These are phyloP conservation scores for Nansenia antarctica DNA, from an alignment of 2,113 vertebrate species.

Conservation along the genomic window DNA sequence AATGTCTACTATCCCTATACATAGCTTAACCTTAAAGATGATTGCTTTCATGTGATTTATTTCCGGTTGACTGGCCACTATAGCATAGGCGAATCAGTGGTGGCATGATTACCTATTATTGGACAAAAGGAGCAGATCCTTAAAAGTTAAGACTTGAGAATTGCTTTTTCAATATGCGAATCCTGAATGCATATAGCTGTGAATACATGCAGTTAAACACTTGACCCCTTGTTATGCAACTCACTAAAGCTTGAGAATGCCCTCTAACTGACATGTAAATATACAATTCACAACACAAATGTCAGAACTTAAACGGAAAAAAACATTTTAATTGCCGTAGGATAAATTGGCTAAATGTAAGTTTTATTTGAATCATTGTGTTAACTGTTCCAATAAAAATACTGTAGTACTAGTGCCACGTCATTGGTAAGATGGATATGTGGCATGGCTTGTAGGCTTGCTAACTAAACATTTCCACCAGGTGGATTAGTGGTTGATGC, in stretches of 20 bases:
- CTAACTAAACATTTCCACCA: background rate
- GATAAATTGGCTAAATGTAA: background rate
- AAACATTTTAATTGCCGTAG: background rate
- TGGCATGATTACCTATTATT: conserved; percentile 12
- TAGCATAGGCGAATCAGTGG: conserved; percentile 31
- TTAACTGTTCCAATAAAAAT: background rate
- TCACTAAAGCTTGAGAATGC: background rate
- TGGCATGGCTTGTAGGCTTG: too few species aligned
- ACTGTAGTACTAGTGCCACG: background rate
- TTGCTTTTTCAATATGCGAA: background rate
- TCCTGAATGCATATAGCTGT: background rate
- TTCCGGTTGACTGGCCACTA: conserved; percentile 25
- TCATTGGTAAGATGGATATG: background rate
- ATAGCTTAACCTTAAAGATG: conserved; percentile 50
- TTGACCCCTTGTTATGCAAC: background rate
- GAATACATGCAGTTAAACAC: background rate
- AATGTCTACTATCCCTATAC: conserved; percentile 54
- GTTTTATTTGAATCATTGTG: too few species aligned
- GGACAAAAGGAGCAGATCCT: background rate
- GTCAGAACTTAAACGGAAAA: background rate
- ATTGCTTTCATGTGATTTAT: conserved; percentile 26
- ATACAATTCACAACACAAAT: background rate
- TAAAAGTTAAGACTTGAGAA: background rate
- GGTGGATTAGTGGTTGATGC: background rate
- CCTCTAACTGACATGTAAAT: conserved; percentile 8